phyloP scores from a whole-genome alignment of 1,140 invertebrate species.

The Tribolium madens region DNA sequence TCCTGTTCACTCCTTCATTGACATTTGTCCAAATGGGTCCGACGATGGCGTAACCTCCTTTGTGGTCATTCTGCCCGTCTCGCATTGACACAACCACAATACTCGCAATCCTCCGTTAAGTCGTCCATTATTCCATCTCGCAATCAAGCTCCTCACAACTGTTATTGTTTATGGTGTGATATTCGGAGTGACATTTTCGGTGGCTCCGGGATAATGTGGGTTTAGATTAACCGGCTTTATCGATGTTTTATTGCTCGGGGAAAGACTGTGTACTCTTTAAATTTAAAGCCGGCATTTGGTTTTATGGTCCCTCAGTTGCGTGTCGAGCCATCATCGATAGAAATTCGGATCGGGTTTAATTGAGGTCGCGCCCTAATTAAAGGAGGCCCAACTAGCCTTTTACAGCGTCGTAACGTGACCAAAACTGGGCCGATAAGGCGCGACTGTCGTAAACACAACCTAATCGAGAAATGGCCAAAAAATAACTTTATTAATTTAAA shows the following conservation, averaged over 20 bases:
- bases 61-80: not conserved
- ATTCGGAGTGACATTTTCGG: constrained; percentile 20
- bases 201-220: not conserved
- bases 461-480: constrained; percentile 13
- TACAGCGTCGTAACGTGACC: constrained; percentile 23
- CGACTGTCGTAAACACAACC: not conserved
- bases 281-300: constrained; percentile 25
- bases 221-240: constrained; percentile 29
- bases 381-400: constrained; percentile 11
- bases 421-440: not conserved
- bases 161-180: constrained; percentile 34
- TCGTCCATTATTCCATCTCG: constrained; percentile 13
- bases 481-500: constrained; percentile 38
- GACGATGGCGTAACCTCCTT: not conserved
- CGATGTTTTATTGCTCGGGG: constrained; percentile 28
- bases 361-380: constrained; percentile 30
- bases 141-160: constrained; percentile 11
- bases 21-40: not conserved
- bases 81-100: constrained; percentile 16
- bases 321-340: constrained; percentile 16
- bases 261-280: constrained; percentile 36
- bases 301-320: constrained; percentile 21
- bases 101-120: constrained; percentile 1
- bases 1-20: not conserved
- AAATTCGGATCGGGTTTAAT: constrained; percentile 32